Base-by-base conservation (phyloP, 2,888 invertebrate species). In the Allygus modestus region DNA sequence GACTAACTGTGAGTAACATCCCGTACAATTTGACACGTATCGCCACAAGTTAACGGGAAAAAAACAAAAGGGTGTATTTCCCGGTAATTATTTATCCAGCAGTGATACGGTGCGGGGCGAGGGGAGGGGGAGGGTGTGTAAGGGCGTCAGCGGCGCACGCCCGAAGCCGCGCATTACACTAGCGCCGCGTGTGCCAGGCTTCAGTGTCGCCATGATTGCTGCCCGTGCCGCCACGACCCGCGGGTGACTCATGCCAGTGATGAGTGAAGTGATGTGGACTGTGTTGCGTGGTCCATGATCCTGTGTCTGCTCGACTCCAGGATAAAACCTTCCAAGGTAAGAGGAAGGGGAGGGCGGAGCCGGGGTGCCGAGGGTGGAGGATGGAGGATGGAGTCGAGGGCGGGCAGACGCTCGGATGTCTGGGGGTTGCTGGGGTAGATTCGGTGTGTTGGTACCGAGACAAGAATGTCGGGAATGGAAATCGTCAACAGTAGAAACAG, bases 261-360 rank as follows among this genome's bases (percentile, higher is more conserved):
- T 65, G 79, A 83, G 85, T 85, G 85, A 83, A 85, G 85, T 85
- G 86, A 86, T 85, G 83, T 85, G 85, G 85, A 84, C 51, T 77
- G 86, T 85, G 33, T n/a, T 28, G 28, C 33, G 26, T 58, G 37
- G 88, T 88, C 88, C 88, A 89, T 88, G 89, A 88, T 88, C 86
- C 88, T 88, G 87, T 87, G 88, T 87, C 87, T 88, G 86, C 87
- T 88, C 86, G 87, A 86, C 84, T 86, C 87, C 86, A 86, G 86
- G 86, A 87, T 86, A 84, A 81, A 83, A 84, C 86, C 87, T 86
- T 85, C 87, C 84, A 86, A 87, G 87, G 88, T 88, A 87, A 79
- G 43, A 1, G 11, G 54, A 23, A 33, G 33, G 71, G 33, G n/a
- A 9, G 5, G 31, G 28, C 31, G 9, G 33, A 4, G 1, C 5